Evolutionary conservation across 2,113 vertebrate species (phyloP).

Genomic region (Embiotoca jacksoni): DNA sequence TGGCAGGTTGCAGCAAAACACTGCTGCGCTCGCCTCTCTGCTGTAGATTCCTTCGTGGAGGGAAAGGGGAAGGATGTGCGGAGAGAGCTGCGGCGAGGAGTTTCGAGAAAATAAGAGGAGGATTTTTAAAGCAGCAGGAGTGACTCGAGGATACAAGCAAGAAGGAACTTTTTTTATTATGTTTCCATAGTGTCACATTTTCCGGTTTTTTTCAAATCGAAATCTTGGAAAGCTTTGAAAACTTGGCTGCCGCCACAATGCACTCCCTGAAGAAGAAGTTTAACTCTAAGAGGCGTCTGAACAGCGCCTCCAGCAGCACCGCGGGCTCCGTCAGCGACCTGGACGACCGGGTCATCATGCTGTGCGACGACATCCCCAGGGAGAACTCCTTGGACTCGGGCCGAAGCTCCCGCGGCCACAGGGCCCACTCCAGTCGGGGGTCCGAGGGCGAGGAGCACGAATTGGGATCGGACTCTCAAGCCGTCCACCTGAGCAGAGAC

Average conservation of each 20-base stretch:
- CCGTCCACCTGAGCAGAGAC: constrained; percentile 58
- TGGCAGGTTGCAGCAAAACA: constrained; percentile 69
- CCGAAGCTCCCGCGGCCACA: constrained; percentile 32
- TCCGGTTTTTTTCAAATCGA: background rate
- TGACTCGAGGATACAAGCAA: background rate
- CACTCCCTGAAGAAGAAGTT: constrained; percentile 76
- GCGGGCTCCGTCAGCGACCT: constrained; percentile 67
- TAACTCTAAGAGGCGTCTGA: constrained; percentile 42
- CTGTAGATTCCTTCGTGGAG: constrained; percentile 2
- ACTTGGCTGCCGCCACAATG: constrained; percentile 42
- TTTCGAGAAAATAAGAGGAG: background rate
- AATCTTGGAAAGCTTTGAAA: background rate
- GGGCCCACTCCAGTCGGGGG: constrained; percentile 51
- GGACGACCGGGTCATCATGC: constrained; percentile 82
- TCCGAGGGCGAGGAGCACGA: constrained; percentile 60
- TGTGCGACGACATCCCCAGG: constrained; percentile 79
- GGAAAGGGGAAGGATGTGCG: constrained; percentile 28
- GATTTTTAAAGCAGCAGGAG: background rate
- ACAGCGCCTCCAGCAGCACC: constrained; percentile 66
- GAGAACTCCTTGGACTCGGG: constrained; percentile 52
- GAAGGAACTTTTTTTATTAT: background rate
- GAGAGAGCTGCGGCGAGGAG: constrained; percentile 13
- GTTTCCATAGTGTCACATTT: background rate
- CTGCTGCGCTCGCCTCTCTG: constrained; percentile 35
- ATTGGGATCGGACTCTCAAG: background rate